phyloP scores from a whole-genome alignment of 2,888 invertebrate genomes.

The Strigamia crassipes region DNA sequence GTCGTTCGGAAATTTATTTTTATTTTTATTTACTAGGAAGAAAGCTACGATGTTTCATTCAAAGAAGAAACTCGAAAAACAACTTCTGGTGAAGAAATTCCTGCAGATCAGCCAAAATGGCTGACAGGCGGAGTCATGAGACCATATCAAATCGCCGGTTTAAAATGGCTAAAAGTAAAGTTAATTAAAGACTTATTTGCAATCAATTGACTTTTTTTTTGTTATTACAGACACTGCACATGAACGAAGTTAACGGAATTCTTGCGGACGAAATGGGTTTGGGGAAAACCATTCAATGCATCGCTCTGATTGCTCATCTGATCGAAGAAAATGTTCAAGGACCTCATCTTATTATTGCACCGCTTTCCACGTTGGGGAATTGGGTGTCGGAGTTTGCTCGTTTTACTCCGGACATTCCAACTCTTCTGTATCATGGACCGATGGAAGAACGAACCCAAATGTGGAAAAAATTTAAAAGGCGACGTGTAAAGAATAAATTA shows the following conservation, averaged over 20 bases:
- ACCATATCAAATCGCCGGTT: conserved; percentile 65
- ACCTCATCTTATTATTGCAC: conserved; percentile 68
- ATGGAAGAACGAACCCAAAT: conserved; percentile 56
- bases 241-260: conserved; percentile 69
- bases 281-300: conserved; percentile 71
- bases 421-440: conserved; percentile 65
- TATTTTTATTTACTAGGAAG: too few relatives aligned
- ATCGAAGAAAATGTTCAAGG: conserved; percentile 62
- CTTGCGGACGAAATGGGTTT: conserved; percentile 72
- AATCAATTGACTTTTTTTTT: neutral
- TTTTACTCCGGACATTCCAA: conserved; percentile 69
- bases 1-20: too few relatives aligned
- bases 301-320: conserved; percentile 65
- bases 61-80: too few relatives aligned
- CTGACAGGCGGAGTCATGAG: conserved; percentile 62
- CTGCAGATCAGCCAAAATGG: conserved; percentile 52
- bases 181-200: neutral
- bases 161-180: conserved; percentile 65
- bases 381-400: conserved; percentile 70
- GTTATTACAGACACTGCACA: conserved; percentile 61
- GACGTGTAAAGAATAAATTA: conserved; percentile 55
- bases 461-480: conserved; percentile 52
- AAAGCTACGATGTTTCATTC: neutral
- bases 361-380: conserved; percentile 71
- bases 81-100: neutral